phyloP scores from a whole-genome alignment of 2,113 vertebrate species.

The Picathartes gymnocephalus region DNA sequence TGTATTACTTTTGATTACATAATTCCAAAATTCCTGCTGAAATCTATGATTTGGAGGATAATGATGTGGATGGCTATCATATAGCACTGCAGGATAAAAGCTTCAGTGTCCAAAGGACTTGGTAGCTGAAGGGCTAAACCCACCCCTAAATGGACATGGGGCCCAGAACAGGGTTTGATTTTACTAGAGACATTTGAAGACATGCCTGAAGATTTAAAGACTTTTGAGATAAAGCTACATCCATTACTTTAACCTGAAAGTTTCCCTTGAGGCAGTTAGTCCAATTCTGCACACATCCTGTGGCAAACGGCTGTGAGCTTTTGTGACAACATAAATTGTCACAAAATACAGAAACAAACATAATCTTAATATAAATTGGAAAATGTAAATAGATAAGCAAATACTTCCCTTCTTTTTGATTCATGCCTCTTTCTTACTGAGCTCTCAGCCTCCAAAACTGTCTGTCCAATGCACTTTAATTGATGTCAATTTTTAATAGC shows the following conservation, averaged over 20 bases:
- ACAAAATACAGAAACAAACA: background rate
- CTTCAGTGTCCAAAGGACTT: background rate
- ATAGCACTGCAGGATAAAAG: background rate
- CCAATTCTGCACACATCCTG: background rate
- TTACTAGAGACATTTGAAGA: background rate
- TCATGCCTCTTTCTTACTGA: background rate
- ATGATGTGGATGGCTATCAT: background rate
- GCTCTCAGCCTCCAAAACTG: background rate
- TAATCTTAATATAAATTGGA: background rate
- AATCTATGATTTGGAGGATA: background rate
- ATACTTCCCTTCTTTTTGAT: background rate
- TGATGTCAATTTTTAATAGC: background rate
- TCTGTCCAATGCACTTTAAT: background rate
- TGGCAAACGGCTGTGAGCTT: background rate
- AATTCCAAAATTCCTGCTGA: background rate
- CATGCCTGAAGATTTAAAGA: background rate
- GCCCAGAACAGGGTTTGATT: background rate
- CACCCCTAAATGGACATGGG: accelerated
- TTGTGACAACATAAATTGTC: background rate
- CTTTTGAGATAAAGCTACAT: background rate
- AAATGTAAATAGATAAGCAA: background rate
- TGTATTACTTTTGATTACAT: background rate
- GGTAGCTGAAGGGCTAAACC: background rate
- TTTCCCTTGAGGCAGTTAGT: background rate
- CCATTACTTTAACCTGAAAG: background rate